Conservation (phyloP, 2,113 vertebrate genomes). For the Prinia subflava region DNA sequence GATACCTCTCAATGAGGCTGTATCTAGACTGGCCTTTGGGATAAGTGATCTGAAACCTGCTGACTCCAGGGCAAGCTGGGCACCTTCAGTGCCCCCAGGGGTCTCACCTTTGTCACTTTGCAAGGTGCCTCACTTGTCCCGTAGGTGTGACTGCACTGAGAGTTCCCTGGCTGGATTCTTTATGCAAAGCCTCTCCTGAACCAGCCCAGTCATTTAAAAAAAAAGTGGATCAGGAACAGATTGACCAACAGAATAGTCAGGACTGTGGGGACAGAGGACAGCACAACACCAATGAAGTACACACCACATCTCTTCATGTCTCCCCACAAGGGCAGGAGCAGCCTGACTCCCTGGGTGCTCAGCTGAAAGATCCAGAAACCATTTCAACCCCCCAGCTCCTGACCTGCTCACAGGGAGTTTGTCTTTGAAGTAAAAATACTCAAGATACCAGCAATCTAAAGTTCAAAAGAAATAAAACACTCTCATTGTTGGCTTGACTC, state of each 20-base stretch:
- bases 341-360: not conserved
- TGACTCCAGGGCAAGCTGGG: not conserved
- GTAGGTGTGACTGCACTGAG: too few species aligned
- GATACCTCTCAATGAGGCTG: not conserved
- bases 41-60: not conserved
- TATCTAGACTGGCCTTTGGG: not conserved
- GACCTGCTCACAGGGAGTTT: not conserved
- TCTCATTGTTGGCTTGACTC: not conserved
- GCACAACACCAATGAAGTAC: fast-evolving
- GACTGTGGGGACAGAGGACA: not conserved
- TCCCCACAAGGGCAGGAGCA: not conserved
- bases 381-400: not conserved
- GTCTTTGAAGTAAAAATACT: not conserved
- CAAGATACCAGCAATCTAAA: not conserved
- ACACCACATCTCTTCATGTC: not conserved
- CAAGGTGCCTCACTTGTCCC: not conserved
- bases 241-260: not conserved
- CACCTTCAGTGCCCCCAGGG: not conserved
- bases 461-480: not conserved
- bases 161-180: not conserved
- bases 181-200: not conserved
- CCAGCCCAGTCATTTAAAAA: not conserved
- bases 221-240: not conserved
- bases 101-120: fast-evolving
- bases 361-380: not conserved